Evolutionary conservation across 2,888 invertebrate species (phyloP).

Genomic region (Acanthosepion lycidas): DNA sequence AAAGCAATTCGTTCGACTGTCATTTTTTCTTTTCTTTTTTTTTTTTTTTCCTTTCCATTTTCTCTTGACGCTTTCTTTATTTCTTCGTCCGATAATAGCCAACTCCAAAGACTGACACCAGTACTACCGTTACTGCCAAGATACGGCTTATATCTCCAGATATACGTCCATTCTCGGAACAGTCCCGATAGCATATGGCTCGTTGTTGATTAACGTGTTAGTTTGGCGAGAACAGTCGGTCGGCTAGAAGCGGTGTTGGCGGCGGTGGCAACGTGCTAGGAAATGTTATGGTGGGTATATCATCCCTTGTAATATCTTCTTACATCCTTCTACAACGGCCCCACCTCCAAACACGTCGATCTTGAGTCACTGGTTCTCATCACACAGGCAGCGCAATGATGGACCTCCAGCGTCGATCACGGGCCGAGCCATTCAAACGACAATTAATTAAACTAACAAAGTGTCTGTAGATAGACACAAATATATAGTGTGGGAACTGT

Average conservation of each 20-base stretch:
- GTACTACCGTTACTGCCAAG: not conserved
- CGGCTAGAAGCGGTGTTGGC: not conserved
- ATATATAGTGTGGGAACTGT: constrained; percentile 8
- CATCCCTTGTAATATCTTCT: not conserved
- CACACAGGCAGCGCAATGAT: not conserved
- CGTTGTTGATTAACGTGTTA: not conserved
- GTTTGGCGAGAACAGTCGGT: not conserved
- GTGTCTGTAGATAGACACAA: constrained; percentile 8
- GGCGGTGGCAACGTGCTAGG: not conserved
- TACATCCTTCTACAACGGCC: not conserved
- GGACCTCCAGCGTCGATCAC: constrained; percentile 33
- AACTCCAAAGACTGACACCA: too few species aligned
- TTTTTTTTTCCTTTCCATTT: not conserved
- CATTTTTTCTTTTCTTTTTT: not conserved
- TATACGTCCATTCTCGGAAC: not conserved
- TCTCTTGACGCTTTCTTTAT: not conserved
- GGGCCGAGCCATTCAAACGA: constrained; percentile 33
- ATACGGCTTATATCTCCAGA: not conserved
- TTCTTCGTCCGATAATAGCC: too few species aligned
- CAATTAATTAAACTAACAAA: constrained; percentile 33
- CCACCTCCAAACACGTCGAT: not conserved
- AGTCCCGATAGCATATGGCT: not conserved
- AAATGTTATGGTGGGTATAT: not conserved
- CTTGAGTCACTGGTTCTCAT: constrained; percentile 33
- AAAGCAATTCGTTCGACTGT: not conserved